phyloP scores from a whole-genome alignment of 2,888 invertebrate genomes.

The Esperia sulphurella region DNA sequence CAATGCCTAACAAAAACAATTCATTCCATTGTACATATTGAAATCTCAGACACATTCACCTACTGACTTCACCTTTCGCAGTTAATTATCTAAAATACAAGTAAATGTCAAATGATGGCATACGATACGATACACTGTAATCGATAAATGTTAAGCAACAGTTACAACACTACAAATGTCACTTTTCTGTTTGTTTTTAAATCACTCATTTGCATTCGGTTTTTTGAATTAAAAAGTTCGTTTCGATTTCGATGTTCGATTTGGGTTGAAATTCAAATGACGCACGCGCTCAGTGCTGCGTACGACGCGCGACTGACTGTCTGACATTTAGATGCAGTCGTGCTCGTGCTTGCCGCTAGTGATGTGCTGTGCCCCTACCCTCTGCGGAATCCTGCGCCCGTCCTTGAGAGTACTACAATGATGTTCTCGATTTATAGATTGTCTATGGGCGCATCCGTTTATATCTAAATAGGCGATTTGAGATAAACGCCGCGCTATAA shows the following conservation, averaged over 20 bases:
- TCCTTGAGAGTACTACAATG: constrained; percentile 20
- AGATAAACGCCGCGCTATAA: neutral
- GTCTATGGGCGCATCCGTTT: constrained; percentile 7
- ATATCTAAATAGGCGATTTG: neutral
- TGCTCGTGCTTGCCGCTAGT: constrained; percentile 4
- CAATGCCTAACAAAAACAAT: constrained; percentile 11
- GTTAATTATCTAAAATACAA: constrained; percentile 13
- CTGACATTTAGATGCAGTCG: constrained; percentile 20
- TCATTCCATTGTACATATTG: constrained; percentile 10
- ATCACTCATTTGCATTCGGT: neutral
- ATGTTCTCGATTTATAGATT: constrained; percentile 14
- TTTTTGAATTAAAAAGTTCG: constrained; percentile 6
- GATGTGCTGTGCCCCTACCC: constrained; percentile 22
- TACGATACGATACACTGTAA: neutral
- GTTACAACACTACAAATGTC: constrained; percentile 15
- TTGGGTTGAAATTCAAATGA: constrained; percentile 9
- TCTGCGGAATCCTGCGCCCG: constrained; percentile 18
- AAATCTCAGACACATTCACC: constrained; percentile 21
- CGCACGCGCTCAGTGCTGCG: constrained; percentile 17
- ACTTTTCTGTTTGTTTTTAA: constrained; percentile 9
- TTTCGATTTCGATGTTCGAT: constrained; percentile 12
- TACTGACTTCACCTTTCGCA: constrained; percentile 22
- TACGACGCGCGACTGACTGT: constrained; percentile 21
- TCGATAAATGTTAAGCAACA: constrained; percentile 5
- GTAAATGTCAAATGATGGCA: constrained; percentile 15